Evolutionary conservation across 2,888 invertebrate genomes (phyloP).

Genomic region (Trachelus troglodyta): DNA sequence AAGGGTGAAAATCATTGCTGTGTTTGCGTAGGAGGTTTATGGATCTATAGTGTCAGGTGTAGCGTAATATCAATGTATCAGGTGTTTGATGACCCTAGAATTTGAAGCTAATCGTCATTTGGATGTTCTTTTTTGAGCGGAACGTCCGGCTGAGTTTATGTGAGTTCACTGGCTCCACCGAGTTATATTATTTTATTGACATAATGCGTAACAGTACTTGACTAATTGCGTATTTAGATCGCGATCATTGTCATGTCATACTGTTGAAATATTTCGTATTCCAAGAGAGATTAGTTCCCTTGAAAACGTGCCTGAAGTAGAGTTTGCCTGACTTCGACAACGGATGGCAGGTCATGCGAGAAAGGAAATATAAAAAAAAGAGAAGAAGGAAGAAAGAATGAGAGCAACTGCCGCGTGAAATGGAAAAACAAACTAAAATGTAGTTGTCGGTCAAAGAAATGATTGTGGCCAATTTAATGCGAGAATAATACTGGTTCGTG

Average conservation of each 20-base stretch:
- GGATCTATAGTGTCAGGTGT: not conserved
- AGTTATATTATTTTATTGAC: not conserved
- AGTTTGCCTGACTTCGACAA: not conserved
- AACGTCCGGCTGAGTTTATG: not conserved
- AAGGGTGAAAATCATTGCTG: not conserved
- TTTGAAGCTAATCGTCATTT: not conserved
- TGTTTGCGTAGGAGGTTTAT: not conserved
- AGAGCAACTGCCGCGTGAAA: not conserved
- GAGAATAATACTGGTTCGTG: not conserved
- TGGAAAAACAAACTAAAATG: not conserved
- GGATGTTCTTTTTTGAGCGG: not conserved
- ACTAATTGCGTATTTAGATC: not conserved
- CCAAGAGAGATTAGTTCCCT: not conserved
- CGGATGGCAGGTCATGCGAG: slow-evolving; percentile 3
- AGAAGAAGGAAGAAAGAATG: not conserved
- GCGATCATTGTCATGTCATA: not conserved
- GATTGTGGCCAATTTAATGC: not conserved
- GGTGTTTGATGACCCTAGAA: no score
- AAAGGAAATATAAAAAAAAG: not conserved
- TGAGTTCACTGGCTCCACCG: not conserved
- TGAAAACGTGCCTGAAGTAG: not conserved
- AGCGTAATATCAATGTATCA: not conserved
- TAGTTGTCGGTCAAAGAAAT: not conserved
- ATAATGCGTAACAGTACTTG: not conserved
- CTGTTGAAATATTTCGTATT: not conserved